Base-by-base conservation (phyloP, 1,140 invertebrate species). In the Drosophila murphyi region DNA sequence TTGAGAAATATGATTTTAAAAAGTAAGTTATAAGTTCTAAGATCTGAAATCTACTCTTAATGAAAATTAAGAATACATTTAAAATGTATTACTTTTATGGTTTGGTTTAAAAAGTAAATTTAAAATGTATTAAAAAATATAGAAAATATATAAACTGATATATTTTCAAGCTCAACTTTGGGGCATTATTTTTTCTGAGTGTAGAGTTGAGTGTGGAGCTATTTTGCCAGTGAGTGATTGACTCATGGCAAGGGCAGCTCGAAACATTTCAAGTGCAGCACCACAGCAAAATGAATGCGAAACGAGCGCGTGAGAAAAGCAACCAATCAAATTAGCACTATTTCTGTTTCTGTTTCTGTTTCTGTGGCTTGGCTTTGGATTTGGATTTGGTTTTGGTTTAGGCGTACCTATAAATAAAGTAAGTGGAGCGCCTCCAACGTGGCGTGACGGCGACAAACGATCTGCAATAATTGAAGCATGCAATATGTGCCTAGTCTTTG, bases 231-330 rank as follows among this genome's bases (percentile, higher is more conserved):
- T 64, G 76, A 68, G 69, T 78, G 73, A 83, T 83, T 88, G 87
- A 88, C 70, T 88, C 83, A 88, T 76, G 73, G 77, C 83, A 88
- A 88, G 83, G 83, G 83, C 83, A 86, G 62, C 64, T 57, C 50
- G 59, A 52, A 50, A 41, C 47, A 37, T 68, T 54, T 78, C 85
- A 86, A 73, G 77, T 86, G 82, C 82, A 87, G 73, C 79, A 76
- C 75, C 52, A 28, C 7, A 48, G 20, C 12, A 5, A 5, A 5
- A 55, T 20, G 78, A 82, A 65, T 68, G 81, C 83, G 47, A 80
- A 88, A 88, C 73, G 83, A 83, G 83, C 83, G 83, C 83, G 83
- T 88, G 83, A 88, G 83, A 88, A 88, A 89, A 78, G 61, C 69
- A 87, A 67, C 75, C 64, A 61, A 70, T 78, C 45, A 72, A 76